Evolutionary conservation across 2,797 vertebrate genomes (phyloP), one percentile per base, ranked within the genome.

Genomic region (Pseudopleuronectes americanus): DNA sequence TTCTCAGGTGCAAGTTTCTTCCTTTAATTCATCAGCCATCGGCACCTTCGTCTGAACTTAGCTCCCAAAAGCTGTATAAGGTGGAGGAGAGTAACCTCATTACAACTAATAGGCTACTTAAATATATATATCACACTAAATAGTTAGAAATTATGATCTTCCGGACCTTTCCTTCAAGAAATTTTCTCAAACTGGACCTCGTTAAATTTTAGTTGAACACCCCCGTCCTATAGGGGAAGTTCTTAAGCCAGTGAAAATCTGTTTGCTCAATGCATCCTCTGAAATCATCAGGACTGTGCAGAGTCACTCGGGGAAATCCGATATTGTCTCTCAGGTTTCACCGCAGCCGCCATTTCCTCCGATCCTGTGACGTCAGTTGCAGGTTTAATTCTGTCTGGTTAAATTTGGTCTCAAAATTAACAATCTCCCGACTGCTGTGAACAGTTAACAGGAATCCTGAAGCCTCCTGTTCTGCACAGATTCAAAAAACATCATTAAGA

Each of bases 401-500:
- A 41, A 17, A 70, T 76, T 57, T 71, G 24, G 8, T 53, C 28
- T 17, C 8, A 4, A 64, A 81, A 84, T 72, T 55, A 45, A 28
- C 60, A 81, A 64, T 73, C 53, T 66, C 19, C 17, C 49, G 61
- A 22, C 45, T 31, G 21, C 22, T 62, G 57, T 61, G 61, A 81
- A 57, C 71, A 65, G 62, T 82, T 51, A 64, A 56, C 31, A 60
- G 77, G 78, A 81, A 64, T 31, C 23, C 3, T 49, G 43, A 26
- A 68, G 62, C 73, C 69, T 71, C 52, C 48, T 63, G 57, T 31
- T 57, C 66, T 57, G 45, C 52, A 76, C 58, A 76, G 57, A 66
- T 47, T 72, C 62, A 56, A 51, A 56, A 51, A 78, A 68, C 52
- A 75, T 77, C 57, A 81, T 88, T 84, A 66, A 80, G 51, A 84